Percentiles rank a stretch among this genome's conserved stretches.
These are phyloP conservation scores for Struthio camelus DNA, from an alignment of 2,113 vertebrate species.

Conservation along the genomic window DNA sequence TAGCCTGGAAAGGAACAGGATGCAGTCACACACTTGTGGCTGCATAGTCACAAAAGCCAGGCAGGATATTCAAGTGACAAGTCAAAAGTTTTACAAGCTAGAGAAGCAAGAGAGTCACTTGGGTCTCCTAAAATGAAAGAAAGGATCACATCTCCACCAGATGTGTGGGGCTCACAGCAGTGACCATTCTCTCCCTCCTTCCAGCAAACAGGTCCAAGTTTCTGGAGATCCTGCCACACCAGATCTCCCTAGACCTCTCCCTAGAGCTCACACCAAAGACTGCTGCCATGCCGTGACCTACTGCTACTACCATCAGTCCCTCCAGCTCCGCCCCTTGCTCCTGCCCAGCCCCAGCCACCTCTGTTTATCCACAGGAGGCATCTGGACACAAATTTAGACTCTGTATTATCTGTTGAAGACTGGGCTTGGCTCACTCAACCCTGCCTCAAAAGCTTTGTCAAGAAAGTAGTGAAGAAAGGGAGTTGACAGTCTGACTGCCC, in stretches of 20 bases:
- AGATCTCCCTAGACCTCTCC: neutral
- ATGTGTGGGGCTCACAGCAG: neutral
- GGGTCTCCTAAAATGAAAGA: neutral
- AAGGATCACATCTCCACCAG: neutral
- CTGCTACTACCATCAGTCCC: neutral
- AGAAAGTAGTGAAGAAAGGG: neutral
- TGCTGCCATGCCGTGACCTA: neutral
- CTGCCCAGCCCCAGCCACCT: neutral
- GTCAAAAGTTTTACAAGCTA: neutral
- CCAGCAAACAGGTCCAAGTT: neutral
- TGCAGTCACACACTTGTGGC: neutral
- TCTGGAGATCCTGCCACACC: neutral
- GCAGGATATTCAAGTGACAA: neutral
- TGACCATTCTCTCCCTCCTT: fast-evolving
- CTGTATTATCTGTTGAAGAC: neutral
- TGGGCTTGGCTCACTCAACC: neutral
- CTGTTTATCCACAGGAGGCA: neutral
- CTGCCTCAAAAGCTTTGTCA: neutral
- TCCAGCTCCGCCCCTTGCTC: neutral
- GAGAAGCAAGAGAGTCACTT: neutral
- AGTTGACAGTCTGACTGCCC: neutral
- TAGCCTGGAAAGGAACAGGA: neutral
- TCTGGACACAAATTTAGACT: neutral
- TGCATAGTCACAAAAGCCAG: neutral
- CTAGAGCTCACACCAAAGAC: neutral